These are phyloP conservation scores for Bursaphelenchus mucronatus DNA, from an alignment of 1,140 invertebrate genomes.

Conservation along the genomic window DNA sequence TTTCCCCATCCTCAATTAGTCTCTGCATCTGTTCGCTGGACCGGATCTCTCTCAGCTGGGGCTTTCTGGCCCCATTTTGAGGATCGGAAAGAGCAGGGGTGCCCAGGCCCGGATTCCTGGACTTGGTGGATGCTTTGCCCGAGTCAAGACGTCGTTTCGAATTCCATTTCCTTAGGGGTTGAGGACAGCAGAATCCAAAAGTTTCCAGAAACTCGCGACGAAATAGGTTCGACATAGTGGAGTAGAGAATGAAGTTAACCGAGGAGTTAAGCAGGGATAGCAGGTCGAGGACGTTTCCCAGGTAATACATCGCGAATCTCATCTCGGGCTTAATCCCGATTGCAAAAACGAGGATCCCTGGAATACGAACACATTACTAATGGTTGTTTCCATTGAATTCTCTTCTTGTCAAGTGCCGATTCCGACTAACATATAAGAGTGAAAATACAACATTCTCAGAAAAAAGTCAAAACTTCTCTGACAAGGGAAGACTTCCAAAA, in stretches of 20 bases:
- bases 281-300: slow-evolving; percentile 64
- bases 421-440: background rate
- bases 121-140: background rate
- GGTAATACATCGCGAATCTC: slow-evolving; percentile 47
- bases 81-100: background rate
- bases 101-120: background rate
- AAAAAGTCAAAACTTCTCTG: slow-evolving; percentile 11
- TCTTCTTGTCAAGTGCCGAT: background rate
- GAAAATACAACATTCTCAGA: slow-evolving; percentile 5
- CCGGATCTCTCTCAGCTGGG: background rate
- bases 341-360: slow-evolving; percentile 27
- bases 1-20: slow-evolving; percentile 11
- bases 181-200: slow-evolving; percentile 20
- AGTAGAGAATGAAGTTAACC: slow-evolving; percentile 65
- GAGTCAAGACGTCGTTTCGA: slow-evolving; percentile 18
- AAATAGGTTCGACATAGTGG: slow-evolving; percentile 62
- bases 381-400: too few species aligned
- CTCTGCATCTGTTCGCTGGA: slow-evolving; percentile 5
- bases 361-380: background rate
- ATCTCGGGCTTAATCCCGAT: slow-evolving; percentile 37
- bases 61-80: background rate
- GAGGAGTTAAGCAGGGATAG: slow-evolving; percentile 52
- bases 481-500: slow-evolving; percentile 14
- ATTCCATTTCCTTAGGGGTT: slow-evolving; percentile 17
- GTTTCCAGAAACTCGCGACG: slow-evolving; percentile 42